phyloP scores from a whole-genome alignment of 2,888 invertebrate species.

The Poecilus cupreus region DNA sequence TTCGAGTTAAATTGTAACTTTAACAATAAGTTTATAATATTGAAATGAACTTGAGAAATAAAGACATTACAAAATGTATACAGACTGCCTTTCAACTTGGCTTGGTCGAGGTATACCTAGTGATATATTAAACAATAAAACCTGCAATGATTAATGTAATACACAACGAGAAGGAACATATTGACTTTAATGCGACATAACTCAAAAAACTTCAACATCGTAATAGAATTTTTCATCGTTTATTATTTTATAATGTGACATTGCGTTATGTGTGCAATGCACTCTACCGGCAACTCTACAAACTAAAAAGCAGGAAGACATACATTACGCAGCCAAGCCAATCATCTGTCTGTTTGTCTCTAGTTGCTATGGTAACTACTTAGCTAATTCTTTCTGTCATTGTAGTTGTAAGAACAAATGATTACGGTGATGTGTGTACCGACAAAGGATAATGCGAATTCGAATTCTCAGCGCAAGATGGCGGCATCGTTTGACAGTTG shows the following conservation, averaged over 20 bases:
- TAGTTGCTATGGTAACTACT: conserved; percentile 28
- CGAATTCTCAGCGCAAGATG: not conserved
- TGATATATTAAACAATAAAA: not conserved
- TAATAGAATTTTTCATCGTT: conserved; percentile 20
- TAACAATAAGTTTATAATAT: too few species aligned
- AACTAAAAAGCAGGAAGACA: not conserved
- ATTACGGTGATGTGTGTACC: not conserved
- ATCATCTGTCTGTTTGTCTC: not conserved
- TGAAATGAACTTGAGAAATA: too few species aligned
- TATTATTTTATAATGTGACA: conserved; percentile 26
- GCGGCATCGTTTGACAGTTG: conserved; percentile 9
- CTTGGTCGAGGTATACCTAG: too few species aligned
- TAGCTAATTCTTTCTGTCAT: conserved; percentile 27
- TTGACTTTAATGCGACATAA: conserved; percentile 8
- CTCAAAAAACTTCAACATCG: conserved; percentile 11
- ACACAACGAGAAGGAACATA: not conserved
- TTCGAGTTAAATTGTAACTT: too few species aligned
- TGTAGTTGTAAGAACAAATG: conserved; percentile 16
- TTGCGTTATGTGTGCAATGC: not conserved
- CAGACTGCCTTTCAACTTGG: too few species aligned
- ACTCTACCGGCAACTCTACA: not conserved
- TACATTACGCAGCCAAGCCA: not conserved
- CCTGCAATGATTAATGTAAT: not conserved
- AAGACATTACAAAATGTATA: too few species aligned
- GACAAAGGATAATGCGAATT: conserved; percentile 29